A percentile compares a stretch with the other conserved stretches of the same genome.
Conservation (phyloP, 2,113 vertebrate genomes). For the Garra rufa region DNA sequence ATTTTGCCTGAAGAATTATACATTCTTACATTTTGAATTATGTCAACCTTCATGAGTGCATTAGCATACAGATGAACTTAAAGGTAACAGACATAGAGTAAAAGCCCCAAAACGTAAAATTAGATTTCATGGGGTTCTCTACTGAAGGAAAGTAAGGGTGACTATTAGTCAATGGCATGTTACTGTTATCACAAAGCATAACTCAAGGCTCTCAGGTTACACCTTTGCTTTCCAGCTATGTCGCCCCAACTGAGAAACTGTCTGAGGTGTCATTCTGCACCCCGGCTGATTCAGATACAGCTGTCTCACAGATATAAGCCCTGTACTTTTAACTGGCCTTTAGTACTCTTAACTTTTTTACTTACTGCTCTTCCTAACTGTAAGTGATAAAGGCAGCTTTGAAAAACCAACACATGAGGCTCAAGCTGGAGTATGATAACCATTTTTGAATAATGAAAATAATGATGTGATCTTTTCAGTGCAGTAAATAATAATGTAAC, state of each 20-base stretch:
- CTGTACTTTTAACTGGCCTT: neutral
- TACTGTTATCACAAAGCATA: slow-evolving; percentile 46
- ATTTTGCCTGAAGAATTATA: neutral
- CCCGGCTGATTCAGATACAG: slow-evolving; percentile 16
- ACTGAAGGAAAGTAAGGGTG: neutral
- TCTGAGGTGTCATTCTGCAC: neutral
- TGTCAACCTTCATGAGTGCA: neutral
- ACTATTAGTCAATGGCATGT: slow-evolving; percentile 4
- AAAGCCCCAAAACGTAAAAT: neutral
- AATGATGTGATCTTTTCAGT: neutral
- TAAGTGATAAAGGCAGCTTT: neutral
- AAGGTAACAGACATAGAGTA: neutral
- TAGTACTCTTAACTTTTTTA: neutral
- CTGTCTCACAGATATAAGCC: slow-evolving; percentile 2
- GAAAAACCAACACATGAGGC: neutral
- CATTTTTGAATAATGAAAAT: neutral
- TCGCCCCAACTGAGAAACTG: neutral
- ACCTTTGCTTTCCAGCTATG: slow-evolving; percentile 1
- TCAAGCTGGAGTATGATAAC: neutral
- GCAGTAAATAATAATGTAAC: slow-evolving; percentile 8
- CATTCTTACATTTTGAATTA: neutral
- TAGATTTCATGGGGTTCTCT: neutral
- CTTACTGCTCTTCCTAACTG: neutral
- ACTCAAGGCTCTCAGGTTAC: slow-evolving; percentile 32
- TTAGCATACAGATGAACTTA: neutral